Evolutionary conservation across 1,140 invertebrate genomes (phyloP).

Genomic region (Dermatophagoides farinae): DNA sequence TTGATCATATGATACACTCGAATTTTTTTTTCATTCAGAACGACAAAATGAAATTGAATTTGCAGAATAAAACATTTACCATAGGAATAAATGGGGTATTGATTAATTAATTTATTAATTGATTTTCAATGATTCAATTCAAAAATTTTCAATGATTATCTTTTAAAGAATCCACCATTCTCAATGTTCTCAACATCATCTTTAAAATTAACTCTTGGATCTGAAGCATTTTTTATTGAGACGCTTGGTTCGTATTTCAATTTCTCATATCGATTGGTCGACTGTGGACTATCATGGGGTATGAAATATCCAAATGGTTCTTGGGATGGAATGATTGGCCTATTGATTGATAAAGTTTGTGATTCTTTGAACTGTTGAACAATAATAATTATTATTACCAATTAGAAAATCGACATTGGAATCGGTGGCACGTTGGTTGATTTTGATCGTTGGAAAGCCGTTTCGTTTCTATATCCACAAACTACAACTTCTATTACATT

Average conservation of each 20-base stretch:
- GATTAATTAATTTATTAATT: neutral
- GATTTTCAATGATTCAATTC: neutral
- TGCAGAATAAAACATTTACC: neutral
- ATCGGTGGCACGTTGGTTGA: neutral
- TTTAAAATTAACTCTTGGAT: neutral
- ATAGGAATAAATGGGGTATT: neutral
- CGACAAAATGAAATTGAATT: neutral
- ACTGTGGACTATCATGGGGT: conserved; percentile 2
- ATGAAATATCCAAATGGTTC: neutral
- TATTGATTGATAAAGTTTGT: neutral
- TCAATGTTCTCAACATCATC: neutral
- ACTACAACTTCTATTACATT: conserved; percentile 8
- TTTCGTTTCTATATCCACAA: conserved; percentile 4
- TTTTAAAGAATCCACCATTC: neutral
- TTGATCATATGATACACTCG: too few species aligned
- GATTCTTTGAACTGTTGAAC: neutral
- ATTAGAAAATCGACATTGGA: conserved; percentile 7
- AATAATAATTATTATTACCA: too few species aligned
- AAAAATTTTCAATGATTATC: neutral
- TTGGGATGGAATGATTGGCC: conserved; percentile 7
- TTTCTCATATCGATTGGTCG: conserved; percentile 1
- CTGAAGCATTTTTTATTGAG: neutral
- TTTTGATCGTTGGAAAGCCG: neutral
- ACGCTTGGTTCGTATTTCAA: conserved; percentile 1
- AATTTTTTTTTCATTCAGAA: neutral